phyloP scores from a whole-genome alignment of 2,797 vertebrate species.

The Thunnus albacares region DNA sequence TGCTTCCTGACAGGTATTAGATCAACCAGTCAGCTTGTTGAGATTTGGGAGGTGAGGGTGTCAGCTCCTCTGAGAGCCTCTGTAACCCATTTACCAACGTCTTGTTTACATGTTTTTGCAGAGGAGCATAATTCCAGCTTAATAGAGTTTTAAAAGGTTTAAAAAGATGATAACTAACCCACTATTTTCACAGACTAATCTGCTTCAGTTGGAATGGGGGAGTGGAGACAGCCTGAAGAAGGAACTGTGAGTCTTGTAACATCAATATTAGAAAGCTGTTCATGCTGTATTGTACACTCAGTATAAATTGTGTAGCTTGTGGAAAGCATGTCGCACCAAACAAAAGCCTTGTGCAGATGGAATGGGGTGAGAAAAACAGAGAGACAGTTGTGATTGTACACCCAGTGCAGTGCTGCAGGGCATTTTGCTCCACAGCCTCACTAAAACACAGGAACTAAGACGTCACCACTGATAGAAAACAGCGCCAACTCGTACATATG shows the following conservation, averaged over 20 bases:
- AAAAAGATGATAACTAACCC: no score
- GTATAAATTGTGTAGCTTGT: slow-evolving; percentile 35
- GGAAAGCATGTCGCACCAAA: slow-evolving; percentile 16
- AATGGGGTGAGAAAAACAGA: slow-evolving; percentile 1
- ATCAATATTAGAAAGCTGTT: slow-evolving; percentile 45
- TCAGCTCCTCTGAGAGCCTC: no score
- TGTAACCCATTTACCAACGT: no score
- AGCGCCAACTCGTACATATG: slow-evolving; percentile 29
- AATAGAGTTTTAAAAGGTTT: no score
- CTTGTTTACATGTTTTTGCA: no score
- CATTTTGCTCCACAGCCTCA: slow-evolving; percentile 8
- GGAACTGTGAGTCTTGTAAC: slow-evolving; percentile 10
- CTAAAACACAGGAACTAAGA: slow-evolving; percentile 12
- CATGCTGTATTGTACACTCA: slow-evolving; percentile 10
- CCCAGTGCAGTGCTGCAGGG: slow-evolving; percentile 6
- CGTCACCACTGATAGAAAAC: slow-evolving; percentile 30
- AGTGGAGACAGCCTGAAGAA: slow-evolving; percentile 8
- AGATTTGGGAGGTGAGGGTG: no score
- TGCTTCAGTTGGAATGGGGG: not conserved
- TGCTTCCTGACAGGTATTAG: no score
- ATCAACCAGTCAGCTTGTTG: no score
- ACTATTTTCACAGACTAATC: slow-evolving; percentile 4
- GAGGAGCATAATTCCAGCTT: no score
- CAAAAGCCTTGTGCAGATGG: slow-evolving; percentile 30
- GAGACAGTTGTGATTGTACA: slow-evolving; percentile 18